Base-by-base conservation (phyloP, 2,888 invertebrate species). In the Ptilodon capucinus region DNA sequence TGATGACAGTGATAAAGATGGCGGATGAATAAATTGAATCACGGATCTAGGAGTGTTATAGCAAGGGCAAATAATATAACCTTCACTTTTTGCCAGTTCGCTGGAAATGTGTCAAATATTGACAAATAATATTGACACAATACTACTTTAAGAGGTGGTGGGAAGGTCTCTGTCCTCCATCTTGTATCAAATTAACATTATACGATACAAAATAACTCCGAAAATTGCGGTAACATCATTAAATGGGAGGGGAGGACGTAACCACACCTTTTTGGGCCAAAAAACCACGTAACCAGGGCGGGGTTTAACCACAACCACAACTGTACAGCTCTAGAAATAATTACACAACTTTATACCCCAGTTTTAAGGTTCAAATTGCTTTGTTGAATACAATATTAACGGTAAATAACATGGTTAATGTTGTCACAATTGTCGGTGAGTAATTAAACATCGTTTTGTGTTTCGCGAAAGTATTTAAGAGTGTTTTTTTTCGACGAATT, bases 371-470 rank as follows among this genome's bases (percentile, higher is more conserved):
- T 38, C 6, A 38, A 11, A 11, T 17, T 36, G 16, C 35, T 8
- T 36, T 35, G 19, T 13, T 5, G 8, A n/a, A 36, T 52, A 38
- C 30, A 39, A 48, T 58, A 51, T 44, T 19, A 40, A 44, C 21
- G 1, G 38, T 1, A 40, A 48, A 19, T n/a, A 34, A 35, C 41
- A 19, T 39, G 3, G 25, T 14, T 46, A 28, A 14, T 34, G 34
- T 36, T 35, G 21, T 42, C 32, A 46, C 46, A 49, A 51, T 40
- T 45, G 45, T 50, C 51, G 18, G 65, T 60, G 61, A 66, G 72
- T 77, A 76, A 77, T 78, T 76, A 77, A 71, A 59, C 60, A 65
- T 66, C 69, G 76, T 78, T 79, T 78, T 68, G 74, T 67, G 64
- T 55, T 48, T 63, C 64, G 61, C 52, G 59, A 61, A 48, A 74